phyloP scores from a whole-genome alignment of 2,888 invertebrate species.

The Thereva nobilitata region DNA sequence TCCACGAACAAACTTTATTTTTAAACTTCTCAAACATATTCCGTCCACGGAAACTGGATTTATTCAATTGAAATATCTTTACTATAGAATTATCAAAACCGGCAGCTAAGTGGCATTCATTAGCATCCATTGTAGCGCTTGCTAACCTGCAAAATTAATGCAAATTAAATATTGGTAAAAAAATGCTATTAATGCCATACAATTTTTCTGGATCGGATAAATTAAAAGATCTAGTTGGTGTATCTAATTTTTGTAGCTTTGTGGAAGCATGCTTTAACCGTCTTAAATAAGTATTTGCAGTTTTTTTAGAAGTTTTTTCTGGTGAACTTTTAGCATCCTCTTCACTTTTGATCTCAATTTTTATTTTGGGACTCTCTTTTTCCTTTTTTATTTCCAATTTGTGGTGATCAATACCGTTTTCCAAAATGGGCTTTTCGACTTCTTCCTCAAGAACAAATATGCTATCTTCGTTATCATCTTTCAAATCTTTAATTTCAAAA shows the following conservation, averaged over 20 bases:
- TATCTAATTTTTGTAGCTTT: conserved; percentile 37
- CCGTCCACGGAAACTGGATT: conserved; percentile 50
- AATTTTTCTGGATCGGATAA: conserved; percentile 43
- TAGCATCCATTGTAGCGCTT: conserved; percentile 49
- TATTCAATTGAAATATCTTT: conserved; percentile 56
- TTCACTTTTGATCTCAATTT: neutral
- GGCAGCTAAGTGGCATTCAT: conserved; percentile 55
- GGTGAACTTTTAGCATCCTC: conserved; percentile 7
- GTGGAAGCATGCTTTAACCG: conserved; percentile 28
- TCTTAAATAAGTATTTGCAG: conserved; percentile 18
- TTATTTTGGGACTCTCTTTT: conserved; percentile 12
- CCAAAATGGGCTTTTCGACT: conserved; percentile 18
- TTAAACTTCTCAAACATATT: conserved; percentile 50
- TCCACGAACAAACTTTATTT: conserved; percentile 52
- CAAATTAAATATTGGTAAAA: neutral
- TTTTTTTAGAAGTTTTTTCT: conserved; percentile 20
- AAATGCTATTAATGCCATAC: conserved; percentile 20
- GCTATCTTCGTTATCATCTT: conserved; percentile 46
- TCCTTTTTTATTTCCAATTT: conserved; percentile 10
- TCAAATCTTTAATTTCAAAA: conserved; percentile 61
- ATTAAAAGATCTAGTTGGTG: conserved; percentile 42
- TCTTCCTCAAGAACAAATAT: conserved; percentile 40
- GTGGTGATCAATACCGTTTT: conserved; percentile 23
- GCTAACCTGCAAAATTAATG: conserved; percentile 38
- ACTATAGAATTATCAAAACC: conserved; percentile 55